phyloP scores from a whole-genome alignment of 2,888 invertebrate genomes.

The Chrysolina haemoptera region DNA sequence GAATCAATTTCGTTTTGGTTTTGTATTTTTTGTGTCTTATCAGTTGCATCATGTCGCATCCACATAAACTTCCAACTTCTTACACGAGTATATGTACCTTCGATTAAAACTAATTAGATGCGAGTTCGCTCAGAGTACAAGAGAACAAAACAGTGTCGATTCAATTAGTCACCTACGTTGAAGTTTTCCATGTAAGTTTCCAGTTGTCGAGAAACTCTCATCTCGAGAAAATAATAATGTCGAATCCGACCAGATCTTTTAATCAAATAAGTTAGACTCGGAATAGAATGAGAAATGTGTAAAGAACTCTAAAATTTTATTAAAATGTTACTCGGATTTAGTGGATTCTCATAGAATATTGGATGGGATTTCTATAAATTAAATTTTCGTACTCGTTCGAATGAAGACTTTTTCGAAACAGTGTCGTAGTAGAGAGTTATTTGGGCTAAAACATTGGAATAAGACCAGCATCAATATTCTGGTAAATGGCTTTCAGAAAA shows the following conservation, averaged over 20 bases:
- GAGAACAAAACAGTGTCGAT: constrained; percentile 32
- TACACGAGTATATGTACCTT: constrained; percentile 5
- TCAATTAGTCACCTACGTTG: constrained; percentile 40
- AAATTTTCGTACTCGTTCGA: background rate
- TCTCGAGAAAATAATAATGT: constrained; percentile 32
- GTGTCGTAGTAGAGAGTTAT: background rate
- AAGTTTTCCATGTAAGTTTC: constrained; percentile 33
- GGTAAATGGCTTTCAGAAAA: no score
- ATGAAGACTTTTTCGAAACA: background rate
- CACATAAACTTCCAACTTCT: background rate
- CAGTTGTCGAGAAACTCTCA: constrained; percentile 21
- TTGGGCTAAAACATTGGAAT: no score
- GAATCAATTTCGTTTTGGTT: no score
- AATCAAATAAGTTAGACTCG: constrained; percentile 26
- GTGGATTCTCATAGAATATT: background rate
- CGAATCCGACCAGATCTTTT: constrained; percentile 27
- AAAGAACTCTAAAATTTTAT: constrained; percentile 15
- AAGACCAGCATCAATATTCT: no score
- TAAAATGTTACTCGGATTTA: constrained; percentile 24
- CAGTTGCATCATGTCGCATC: background rate
- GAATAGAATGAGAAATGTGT: background rate
- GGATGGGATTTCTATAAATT: constrained; percentile 13
- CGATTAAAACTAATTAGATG: constrained; percentile 28
- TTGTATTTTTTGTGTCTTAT: background rate
- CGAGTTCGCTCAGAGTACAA: constrained; percentile 19